These are phyloP conservation scores for Pungitius pungitius DNA, from an alignment of 2,113 vertebrate genomes.

Conservation along the genomic window DNA sequence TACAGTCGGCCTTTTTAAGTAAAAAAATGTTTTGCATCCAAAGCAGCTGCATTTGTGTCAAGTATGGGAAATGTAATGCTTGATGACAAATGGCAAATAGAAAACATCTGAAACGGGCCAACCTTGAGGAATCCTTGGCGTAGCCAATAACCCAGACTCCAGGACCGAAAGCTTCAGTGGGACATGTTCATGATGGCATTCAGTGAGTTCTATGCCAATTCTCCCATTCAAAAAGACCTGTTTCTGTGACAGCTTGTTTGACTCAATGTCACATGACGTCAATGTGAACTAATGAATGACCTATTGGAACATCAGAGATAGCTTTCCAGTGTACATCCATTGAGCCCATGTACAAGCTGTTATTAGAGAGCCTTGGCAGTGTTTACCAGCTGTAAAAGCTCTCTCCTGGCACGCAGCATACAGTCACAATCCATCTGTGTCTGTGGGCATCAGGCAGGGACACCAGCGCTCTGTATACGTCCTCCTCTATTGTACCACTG, in stretches of 20 bases:
- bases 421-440: constrained; percentile 66
- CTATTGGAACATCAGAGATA: constrained; percentile 37
- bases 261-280: constrained; percentile 22
- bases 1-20: constrained; percentile 39
- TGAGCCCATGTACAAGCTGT: constrained; percentile 59
- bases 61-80: constrained; percentile 36
- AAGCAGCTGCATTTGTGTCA: constrained; percentile 38
- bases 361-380: constrained; percentile 57
- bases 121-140: constrained; percentile 52
- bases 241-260: neutral
- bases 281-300: constrained; percentile 52
- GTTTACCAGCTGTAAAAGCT: constrained; percentile 66
- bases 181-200: neutral
- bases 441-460: constrained; percentile 46
- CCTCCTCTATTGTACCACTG: constrained; percentile 26
- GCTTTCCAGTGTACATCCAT: constrained; percentile 41
- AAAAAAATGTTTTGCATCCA: constrained; percentile 55
- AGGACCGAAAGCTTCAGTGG: neutral
- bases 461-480: constrained; percentile 20
- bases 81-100: constrained; percentile 49
- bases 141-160: neutral
- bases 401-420: constrained; percentile 56
- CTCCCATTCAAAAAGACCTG: neutral
- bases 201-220: neutral
- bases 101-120: constrained; percentile 32